phyloP scores from a whole-genome alignment of 2,113 vertebrate species.

The Chauna torquata region DNA sequence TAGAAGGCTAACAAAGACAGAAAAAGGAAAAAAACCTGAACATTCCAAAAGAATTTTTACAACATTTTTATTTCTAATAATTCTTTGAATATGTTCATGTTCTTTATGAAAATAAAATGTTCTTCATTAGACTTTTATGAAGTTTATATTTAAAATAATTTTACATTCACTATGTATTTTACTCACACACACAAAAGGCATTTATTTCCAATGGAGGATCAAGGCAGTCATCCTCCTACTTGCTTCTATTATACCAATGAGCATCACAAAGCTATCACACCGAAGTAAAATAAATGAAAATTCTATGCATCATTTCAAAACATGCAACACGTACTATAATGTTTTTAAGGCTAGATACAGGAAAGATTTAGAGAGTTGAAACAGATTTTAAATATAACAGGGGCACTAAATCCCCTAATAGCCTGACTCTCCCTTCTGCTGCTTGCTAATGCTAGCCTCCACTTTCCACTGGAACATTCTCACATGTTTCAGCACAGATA shows the following conservation, averaged over 20 bases:
- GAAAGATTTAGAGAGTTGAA: background rate
- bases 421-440: background rate
- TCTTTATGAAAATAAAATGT: too few relatives aligned
- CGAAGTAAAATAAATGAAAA: background rate
- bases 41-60: background rate
- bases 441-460: background rate
- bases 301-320: background rate
- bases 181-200: background rate
- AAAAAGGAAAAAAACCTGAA: background rate
- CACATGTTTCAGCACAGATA: background rate
- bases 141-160: background rate
- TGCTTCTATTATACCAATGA: background rate
- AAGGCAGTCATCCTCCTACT: background rate
- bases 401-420: background rate
- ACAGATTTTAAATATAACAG: background rate
- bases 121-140: background rate
- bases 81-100: too few relatives aligned
- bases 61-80: background rate
- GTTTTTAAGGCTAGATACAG: background rate
- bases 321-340: background rate
- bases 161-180: background rate
- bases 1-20: background rate
- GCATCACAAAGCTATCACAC: background rate
- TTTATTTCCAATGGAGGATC: background rate
- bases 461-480: background rate